Evolutionary conservation across 2,888 invertebrate genomes (phyloP), one percentile per base, ranked within the genome.

Genomic region (Andrena dorsata): DNA sequence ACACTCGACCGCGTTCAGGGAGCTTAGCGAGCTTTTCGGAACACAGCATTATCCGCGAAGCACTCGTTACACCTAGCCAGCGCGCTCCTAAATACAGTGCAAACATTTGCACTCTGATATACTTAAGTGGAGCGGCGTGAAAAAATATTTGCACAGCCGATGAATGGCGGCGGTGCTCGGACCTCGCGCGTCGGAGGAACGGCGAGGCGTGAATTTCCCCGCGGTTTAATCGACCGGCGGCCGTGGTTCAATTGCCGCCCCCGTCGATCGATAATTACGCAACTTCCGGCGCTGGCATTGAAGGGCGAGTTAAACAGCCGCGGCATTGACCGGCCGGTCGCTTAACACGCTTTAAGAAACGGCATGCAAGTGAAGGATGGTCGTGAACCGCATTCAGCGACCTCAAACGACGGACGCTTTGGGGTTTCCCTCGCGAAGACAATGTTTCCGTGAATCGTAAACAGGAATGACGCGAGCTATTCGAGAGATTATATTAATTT

Each of bases 251-350:
- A 80, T 83, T 81, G 69, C 30, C 47, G 60, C 35, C 49, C 49
- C 2, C 16, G 28, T 28, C 16, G 53, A 80, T 88, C 77, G 65
- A 86, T 88, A 85, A 86, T 88, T 86, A 78, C 74, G 51, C 69
- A 84, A 88, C 80, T 84, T 85, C 84, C 81, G 84, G 66, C 23
- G 26, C 23, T 16, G 51, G 23, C 76, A 63, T 76, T 65, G 78
- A 82, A 82, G 80, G 70, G 74, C 74, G 69, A 68, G 76, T 69
- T 61, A 71, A 69, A 68, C 47, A 20, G 73, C 51, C 78, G 75
- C 86, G 85, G 85, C 88, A 86, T 84, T 85, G 88, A 88, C 86
- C 85, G 86, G 63, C 81, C 77, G 73, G 81, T 85, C 77, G 63
- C 28, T 80, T 79, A 84, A 86, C 82, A 69, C 69, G 75, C 35